Percentiles rank a stretch among this genome's conserved stretches.
Conservation (phyloP, 2,797 vertebrate species). For the Salmo trutta region DNA sequence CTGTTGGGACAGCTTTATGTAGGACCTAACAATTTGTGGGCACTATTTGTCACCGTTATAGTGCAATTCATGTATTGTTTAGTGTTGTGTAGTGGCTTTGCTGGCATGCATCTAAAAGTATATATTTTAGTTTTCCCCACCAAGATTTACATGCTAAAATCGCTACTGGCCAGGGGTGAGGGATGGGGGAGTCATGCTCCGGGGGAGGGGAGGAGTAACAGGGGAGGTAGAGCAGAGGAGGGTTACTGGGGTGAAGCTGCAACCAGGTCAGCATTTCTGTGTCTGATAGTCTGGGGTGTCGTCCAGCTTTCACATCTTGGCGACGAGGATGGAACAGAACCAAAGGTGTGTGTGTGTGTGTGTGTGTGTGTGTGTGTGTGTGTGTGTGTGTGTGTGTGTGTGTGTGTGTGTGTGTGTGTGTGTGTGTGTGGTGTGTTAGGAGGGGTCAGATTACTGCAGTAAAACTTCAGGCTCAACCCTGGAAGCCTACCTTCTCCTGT, state of each 20-base stretch:
- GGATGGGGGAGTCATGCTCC: background rate
- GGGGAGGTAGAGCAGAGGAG: slow-evolving; percentile 30
- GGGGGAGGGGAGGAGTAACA: slow-evolving; percentile 18
- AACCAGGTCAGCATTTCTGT: slow-evolving; percentile 63
- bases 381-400: background rate
- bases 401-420: too few species aligned
- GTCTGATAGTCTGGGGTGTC: slow-evolving; percentile 39
- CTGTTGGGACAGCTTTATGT: too few species aligned
- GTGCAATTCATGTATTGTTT: too few species aligned
- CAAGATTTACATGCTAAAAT: too few species aligned
- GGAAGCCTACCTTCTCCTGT: slow-evolving; percentile 43
- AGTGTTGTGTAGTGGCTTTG: too few species aligned
- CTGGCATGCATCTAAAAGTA: too few species aligned
- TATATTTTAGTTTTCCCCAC: too few species aligned
- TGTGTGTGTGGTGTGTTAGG: background rate
- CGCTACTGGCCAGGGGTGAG: background rate
- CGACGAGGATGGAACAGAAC: background rate
- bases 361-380: slow-evolving; percentile 23
- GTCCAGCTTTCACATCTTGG: slow-evolving; percentile 28
- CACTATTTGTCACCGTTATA: too few species aligned
- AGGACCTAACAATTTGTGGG: too few species aligned
- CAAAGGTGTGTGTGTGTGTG: background rate
- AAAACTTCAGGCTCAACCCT: slow-evolving; percentile 38
- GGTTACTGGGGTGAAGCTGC: slow-evolving; percentile 40
- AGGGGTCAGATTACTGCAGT: slow-evolving; percentile 55